phyloP scores from a whole-genome alignment of 1,140 invertebrate species.

The Brachionus paranguensis region DNA sequence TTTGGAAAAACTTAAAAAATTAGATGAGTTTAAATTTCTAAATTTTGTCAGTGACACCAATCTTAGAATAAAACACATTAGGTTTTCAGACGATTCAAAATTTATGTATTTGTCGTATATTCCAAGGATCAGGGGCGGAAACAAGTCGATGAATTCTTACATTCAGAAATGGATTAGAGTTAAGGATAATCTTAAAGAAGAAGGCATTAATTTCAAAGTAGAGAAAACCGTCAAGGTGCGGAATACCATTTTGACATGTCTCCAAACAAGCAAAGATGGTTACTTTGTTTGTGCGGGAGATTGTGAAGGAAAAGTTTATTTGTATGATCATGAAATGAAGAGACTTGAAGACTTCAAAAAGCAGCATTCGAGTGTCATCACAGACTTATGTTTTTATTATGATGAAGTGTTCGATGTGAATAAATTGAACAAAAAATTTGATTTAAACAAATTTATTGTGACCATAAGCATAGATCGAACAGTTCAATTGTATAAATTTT shows the following conservation, averaged over 20 bases:
- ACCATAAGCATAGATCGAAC: constrained; percentile 28
- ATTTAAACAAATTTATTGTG: constrained; percentile 20
- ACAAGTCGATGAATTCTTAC: not conserved
- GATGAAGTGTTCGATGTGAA: constrained; percentile 7
- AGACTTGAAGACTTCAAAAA: not conserved
- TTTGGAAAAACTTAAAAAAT: not conserved
- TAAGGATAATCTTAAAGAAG: not conserved
- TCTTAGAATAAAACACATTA: not conserved
- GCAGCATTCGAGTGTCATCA: constrained; percentile 31
- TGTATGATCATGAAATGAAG: not conserved
- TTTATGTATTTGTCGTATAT: constrained; percentile 11
- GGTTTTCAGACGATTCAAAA: constrained; percentile 3
- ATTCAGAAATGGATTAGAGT: not conserved
- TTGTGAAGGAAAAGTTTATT: constrained; percentile 30
- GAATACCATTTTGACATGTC: constrained; percentile 7
- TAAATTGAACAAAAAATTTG: constrained; percentile 10
- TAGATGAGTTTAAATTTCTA: not conserved
- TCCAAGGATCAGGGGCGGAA: not conserved
- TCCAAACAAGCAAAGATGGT: constrained; percentile 20
- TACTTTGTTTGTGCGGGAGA: not conserved
- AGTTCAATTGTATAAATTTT: constrained; percentile 37
- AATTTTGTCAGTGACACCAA: not conserved
- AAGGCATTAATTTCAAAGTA: not conserved
- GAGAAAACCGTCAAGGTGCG: not conserved
- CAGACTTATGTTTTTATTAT: constrained; percentile 14